Conservation (phyloP, 2,113 vertebrate genomes). For the Mobula hypostoma region DNA sequence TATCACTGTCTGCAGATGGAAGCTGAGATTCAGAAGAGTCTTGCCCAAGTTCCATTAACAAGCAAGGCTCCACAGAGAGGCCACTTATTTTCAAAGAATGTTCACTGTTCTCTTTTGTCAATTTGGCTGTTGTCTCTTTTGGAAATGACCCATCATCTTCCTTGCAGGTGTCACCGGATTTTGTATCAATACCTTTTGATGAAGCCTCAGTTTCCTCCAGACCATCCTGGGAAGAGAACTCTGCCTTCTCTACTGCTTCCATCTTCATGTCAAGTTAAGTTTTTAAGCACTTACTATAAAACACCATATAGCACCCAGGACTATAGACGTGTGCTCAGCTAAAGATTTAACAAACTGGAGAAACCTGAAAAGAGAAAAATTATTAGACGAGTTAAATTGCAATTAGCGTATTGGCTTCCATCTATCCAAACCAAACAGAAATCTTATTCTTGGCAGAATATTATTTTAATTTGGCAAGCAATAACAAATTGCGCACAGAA, state of each 20-base stretch:
- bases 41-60: conserved; percentile 86
- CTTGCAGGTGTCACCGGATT: conserved; percentile 49
- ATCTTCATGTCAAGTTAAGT: conserved; percentile 82
- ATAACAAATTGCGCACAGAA: background rate
- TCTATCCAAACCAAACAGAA: background rate
- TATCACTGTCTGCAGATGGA: conserved; percentile 74
- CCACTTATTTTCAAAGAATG: conserved; percentile 65
- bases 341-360: conserved; percentile 45
- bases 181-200: conserved; percentile 63
- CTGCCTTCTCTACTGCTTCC: conserved; percentile 82
- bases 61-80: conserved; percentile 84
- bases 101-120: conserved; percentile 58
- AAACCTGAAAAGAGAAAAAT: conserved; percentile 50
- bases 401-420: background rate
- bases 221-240: conserved; percentile 51
- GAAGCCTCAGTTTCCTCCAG: conserved; percentile 71
- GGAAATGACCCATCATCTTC: conserved; percentile 66
- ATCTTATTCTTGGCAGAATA: background rate
- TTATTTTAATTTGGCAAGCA: background rate
- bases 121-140: conserved; percentile 58
- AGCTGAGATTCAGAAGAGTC: conserved; percentile 84
- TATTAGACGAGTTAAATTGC: background rate
- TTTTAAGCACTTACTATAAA: conserved; percentile 52
- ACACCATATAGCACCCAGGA: conserved; percentile 59
- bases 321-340: conserved; percentile 42